These are phyloP conservation scores for Chelidonichthys spinosus DNA, from an alignment of 2,797 vertebrate species.

Conservation along the genomic window DNA sequence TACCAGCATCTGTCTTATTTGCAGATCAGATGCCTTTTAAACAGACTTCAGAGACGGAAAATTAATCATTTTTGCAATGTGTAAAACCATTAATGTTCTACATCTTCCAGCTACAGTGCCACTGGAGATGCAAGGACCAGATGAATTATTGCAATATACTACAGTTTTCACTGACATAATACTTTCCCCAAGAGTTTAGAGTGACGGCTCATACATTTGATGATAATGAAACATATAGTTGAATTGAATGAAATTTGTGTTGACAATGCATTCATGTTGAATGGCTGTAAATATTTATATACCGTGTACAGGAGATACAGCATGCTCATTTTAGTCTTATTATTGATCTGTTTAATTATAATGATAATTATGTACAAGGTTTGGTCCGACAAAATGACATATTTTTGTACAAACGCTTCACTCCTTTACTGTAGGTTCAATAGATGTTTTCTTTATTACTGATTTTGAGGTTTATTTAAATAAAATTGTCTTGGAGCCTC, in stretches of 20 bases:
- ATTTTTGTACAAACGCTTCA: conserved; percentile 81
- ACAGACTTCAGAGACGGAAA: neutral
- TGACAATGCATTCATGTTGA: conserved; percentile 79
- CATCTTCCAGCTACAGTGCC: neutral
- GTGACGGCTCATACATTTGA: neutral
- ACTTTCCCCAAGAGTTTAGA: neutral
- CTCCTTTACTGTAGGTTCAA: conserved; percentile 46
- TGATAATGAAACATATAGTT: neutral
- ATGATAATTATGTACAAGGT: conserved; percentile 58
- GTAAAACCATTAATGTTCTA: neutral
- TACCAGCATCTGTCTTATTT: neutral
- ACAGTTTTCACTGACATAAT: neutral
- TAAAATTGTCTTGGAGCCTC: conserved; percentile 50
- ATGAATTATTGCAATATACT: neutral
- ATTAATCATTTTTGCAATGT: neutral
- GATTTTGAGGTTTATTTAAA: conserved; percentile 77
- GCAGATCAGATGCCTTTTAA: neutral
- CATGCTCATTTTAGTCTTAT: conserved; percentile 60
- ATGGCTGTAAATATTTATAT: conserved; percentile 86
- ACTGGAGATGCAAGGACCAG: neutral
- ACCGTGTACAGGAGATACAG: conserved; percentile 80
- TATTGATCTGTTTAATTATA: conserved; percentile 47
- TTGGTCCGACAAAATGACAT: conserved; percentile 62
- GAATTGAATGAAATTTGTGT: conserved; percentile 25
- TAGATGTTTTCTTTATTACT: conserved; percentile 58